Conservation (phyloP, 2,113 vertebrate species). For the Psittacula cyanocephala region DNA sequence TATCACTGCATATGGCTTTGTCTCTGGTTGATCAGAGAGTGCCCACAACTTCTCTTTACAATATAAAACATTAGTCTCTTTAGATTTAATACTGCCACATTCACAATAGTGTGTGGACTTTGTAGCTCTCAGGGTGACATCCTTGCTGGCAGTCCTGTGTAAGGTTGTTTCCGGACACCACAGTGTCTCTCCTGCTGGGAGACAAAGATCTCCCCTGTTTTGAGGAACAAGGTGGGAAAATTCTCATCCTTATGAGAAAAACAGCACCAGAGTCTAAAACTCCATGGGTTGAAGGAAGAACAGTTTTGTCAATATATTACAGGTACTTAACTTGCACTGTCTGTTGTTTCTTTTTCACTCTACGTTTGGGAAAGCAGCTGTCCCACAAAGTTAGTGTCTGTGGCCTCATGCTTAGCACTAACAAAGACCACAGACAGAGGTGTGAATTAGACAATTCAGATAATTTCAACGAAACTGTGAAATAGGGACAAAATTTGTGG, state of each 20-base stretch:
- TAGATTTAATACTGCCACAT: not conserved
- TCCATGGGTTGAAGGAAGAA: not conserved
- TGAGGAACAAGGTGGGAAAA: not conserved
- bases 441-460: not conserved
- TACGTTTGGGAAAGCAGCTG: not conserved
- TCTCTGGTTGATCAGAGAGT: not conserved
- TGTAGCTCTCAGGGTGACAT: not conserved
- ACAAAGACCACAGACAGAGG: not conserved
- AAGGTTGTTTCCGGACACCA: not conserved
- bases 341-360: not conserved
- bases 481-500: not conserved
- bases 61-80: not conserved
- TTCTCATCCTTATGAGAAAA: not conserved
- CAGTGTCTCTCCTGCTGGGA: not conserved
- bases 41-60: not conserved
- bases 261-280: not conserved
- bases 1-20: not conserved
- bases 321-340: not conserved
- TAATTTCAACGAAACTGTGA: not conserved
- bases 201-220: not conserved
- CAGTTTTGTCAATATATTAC: not conserved
- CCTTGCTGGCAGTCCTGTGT: not conserved
- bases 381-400: not conserved
- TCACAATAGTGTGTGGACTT: not conserved
- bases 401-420: not conserved